phyloP scores from a whole-genome alignment of 2,113 vertebrate genomes.

The Chionodraco myersi region DNA sequence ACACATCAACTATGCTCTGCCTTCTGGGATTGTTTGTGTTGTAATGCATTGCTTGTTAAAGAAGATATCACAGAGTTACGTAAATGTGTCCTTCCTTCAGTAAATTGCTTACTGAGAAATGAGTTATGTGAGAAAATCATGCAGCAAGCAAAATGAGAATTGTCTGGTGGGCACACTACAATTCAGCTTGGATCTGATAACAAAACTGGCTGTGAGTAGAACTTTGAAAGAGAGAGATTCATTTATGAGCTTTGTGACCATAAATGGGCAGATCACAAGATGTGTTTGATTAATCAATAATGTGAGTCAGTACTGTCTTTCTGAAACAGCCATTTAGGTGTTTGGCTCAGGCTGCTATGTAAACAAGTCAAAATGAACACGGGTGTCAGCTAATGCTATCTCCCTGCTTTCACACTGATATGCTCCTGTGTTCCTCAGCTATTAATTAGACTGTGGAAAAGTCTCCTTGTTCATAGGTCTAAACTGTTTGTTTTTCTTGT shows the following conservation, averaged over 20 bases:
- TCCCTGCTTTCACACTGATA: slow-evolving; percentile 23
- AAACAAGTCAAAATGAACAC: slow-evolving; percentile 45
- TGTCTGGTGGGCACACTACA: slow-evolving; percentile 10
- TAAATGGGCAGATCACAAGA: slow-evolving; percentile 33
- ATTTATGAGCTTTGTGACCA: slow-evolving; percentile 1
- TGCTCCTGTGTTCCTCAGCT: slow-evolving; percentile 7
- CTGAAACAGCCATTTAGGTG: slow-evolving; percentile 3
- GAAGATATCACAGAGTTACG: slow-evolving; percentile 20
- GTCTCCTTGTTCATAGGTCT: neutral
- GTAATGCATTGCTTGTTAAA: neutral
- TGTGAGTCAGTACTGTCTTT: slow-evolving; percentile 4
- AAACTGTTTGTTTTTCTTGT: neutral
- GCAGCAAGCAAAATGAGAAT: neutral
- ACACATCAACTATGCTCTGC: neutral
- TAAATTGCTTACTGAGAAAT: slow-evolving; percentile 35
- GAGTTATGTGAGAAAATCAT: slow-evolving; percentile 16
- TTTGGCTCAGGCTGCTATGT: slow-evolving; percentile 39
- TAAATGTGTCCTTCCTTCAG: slow-evolving; percentile 37
- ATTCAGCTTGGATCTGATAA: slow-evolving; percentile 27
- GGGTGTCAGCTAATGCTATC: slow-evolving; percentile 13
- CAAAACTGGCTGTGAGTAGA: neutral
- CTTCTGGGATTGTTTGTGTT: slow-evolving; percentile 20
- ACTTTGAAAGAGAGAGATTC: neutral
- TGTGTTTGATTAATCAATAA: slow-evolving; percentile 29
- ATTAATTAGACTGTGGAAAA: slow-evolving; percentile 1